These are phyloP conservation scores for Drosophila suboccidentalis DNA, from an alignment of 2,888 invertebrate genomes.

Conservation along the genomic window DNA sequence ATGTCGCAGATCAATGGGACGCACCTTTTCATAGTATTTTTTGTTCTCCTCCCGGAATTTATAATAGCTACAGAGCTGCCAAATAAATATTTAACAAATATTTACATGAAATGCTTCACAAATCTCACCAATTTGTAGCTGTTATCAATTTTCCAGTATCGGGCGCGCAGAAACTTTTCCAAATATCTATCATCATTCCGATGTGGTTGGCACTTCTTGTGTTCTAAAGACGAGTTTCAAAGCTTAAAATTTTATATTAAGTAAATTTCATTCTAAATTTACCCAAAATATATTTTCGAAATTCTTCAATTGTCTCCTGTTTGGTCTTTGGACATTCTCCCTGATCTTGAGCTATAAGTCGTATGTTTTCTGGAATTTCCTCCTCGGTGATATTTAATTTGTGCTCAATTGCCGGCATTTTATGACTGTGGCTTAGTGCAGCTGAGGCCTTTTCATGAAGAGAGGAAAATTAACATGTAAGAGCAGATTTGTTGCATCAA, in stretches of 20 bases:
- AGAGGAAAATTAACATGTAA: background rate
- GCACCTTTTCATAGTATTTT: slow-evolving; percentile 89
- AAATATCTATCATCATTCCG: slow-evolving; percentile 92
- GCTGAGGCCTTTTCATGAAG: slow-evolving; percentile 2
- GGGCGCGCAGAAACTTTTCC: slow-evolving; percentile 90
- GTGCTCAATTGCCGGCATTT: slow-evolving; percentile 80
- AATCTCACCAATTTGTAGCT: slow-evolving; percentile 90
- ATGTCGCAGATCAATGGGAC: slow-evolving; percentile 88
- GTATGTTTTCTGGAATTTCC: slow-evolving; percentile 89
- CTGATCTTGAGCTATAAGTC: slow-evolving; percentile 88
- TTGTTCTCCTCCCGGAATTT: slow-evolving; percentile 91
- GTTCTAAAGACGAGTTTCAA: slow-evolving; percentile 87
- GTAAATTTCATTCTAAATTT: slow-evolving; percentile 39
- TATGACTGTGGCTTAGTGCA: slow-evolving; percentile 16
- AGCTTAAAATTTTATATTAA: background rate
- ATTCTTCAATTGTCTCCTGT: slow-evolving; percentile 89
- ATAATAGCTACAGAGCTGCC: slow-evolving; percentile 89
- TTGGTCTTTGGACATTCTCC: slow-evolving; percentile 91
- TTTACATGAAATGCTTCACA: background rate
- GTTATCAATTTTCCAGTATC: slow-evolving; percentile 90
- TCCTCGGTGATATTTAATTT: slow-evolving; percentile 88
- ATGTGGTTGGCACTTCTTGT: slow-evolving; percentile 91
- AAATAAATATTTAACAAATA: background rate
- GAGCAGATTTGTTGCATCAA: background rate
- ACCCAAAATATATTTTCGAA: slow-evolving; percentile 92